Percentiles rank a stretch among this genome's conserved stretches.
These are phyloP conservation scores for Lithosia quadra DNA, from an alignment of 2,888 invertebrate species.

Conservation along the genomic window DNA sequence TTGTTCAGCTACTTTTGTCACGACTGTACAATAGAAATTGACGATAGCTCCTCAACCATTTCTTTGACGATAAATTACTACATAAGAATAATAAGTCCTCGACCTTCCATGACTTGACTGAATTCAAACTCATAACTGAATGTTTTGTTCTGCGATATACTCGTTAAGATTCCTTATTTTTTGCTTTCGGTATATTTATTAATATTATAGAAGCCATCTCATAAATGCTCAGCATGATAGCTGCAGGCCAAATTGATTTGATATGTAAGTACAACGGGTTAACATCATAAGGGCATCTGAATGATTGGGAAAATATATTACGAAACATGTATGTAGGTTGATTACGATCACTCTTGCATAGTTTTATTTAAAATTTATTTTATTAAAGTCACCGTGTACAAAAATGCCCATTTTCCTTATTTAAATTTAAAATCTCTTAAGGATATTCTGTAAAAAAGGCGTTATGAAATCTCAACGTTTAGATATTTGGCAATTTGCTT, in stretches of 20 bases:
- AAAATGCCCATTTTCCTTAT: neutral
- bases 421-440: no score
- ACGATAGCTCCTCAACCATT: neutral
- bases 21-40: neutral
- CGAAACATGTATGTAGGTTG: neutral
- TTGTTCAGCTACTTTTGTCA: neutral
- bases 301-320: neutral
- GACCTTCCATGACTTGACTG: constrained; percentile 8
- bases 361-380: neutral
- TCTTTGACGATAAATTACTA: constrained; percentile 1
- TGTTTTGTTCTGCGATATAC: constrained; percentile 10
- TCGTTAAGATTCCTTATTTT: constrained; percentile 4
- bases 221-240: constrained; percentile 8
- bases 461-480: no score
- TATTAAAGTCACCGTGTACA: neutral
- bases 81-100: constrained; percentile 1
- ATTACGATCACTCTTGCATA: neutral
- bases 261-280: constrained; percentile 1
- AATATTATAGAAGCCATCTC: constrained; percentile 1
- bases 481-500: no score
- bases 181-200: neutral
- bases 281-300: neutral
- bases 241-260: neutral
- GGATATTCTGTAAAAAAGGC: no score
- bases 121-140: constrained; percentile 5